Base-by-base conservation (phyloP, 1,140 invertebrate species). In the Mycetomoellerius zeteki region DNA sequence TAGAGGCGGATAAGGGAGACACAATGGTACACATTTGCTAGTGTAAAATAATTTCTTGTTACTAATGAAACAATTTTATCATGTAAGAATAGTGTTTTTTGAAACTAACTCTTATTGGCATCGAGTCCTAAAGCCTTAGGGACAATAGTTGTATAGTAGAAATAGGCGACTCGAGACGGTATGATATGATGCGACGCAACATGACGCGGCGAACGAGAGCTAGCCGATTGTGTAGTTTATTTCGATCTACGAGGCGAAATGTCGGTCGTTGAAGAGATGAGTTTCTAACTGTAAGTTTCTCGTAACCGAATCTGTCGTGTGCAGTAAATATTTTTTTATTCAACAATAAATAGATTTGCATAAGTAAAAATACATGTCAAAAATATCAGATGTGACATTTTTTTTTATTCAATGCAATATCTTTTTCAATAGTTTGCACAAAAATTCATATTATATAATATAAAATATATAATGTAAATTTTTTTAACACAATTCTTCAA, bases 141-240 rank as follows among this genome's bases (percentile, higher is more conserved):
- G n/a, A 75, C 80, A 60, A 75, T 73, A 19, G 37, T 33, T 67
- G 43, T 52, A 60, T 14, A 43, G 19, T 1, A 19, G 24, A 73
- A 73, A 62, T 62, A n/a, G n/a, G 2, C 64, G 21, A 56, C 16
- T 12, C 33, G 7, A 60, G 6, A 24, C 14, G 27, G 30, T 10
- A 30, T 33, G 69, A 84, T 10, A 30, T 21, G 67, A 82, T 16
- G n/a, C 7, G 4, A 30, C 21, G 52, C 52, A n/a, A n/a, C n/a
- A n/a, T n/a, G 5, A 56, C 19, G 37, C 8, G 33, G n/a, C 30
- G n/a, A 33, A 47, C 7, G 37, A 73, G 37, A 81, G 4, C 65
- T 43, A 10, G 24, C 16, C 10, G 62, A 82, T 72, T 16, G 24
- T 16, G 24, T 71, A 81, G 78, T 82, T 82, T 82, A 75, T 84